Base-by-base conservation (phyloP, 2,113 vertebrate genomes). In the Nibea albiflora region DNA sequence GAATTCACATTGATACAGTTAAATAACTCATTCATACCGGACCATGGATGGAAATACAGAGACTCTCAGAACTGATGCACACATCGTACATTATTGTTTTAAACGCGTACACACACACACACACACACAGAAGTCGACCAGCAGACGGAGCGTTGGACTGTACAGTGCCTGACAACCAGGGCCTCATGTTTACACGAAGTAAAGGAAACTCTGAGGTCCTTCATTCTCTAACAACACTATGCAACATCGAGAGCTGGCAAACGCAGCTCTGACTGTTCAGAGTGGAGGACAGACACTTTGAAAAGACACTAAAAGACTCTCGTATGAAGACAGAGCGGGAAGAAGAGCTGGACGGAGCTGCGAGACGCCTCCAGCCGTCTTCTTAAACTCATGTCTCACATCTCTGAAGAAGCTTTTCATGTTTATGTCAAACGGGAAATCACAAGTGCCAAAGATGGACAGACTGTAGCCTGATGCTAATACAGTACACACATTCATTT, bases 381-480 rank as follows among this genome's bases (percentile, higher is more conserved):
- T 64, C 16, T 52, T 20, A 20, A 65, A 44, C 15, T 8, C 1
- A 9, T 19, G 7, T 69, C 46, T 69, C 42, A 16, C 11, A 16
- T 60, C 10, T 73, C 28, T n/a, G 46, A 39, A 52, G 1, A 4
- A 11, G 35, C 26, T 78, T 74, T 74, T 49, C 54, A 46, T 63
- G 11, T 83, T 68, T 72, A 56, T 64, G 57, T 82, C 56, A 11
- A 71, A 60, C n/a, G 58, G 47, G 56, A 84, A 71, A 58, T 82
- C 65, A 28, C 58, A 85, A 44, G 89, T 93, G 92, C 92, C 92
- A 92, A 91, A 90, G 61, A 68, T 7, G 8, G 58, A 76, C 26
- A 19, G 64, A 67, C 24, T 19, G 44, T 16, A 56, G 22, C 12
- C 24, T 42, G 20, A 39, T 56, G 83, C 39, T 70, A 9, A 52